phyloP scores from a whole-genome alignment of 2,888 invertebrate genomes.

The Hymenopus coronatus region DNA sequence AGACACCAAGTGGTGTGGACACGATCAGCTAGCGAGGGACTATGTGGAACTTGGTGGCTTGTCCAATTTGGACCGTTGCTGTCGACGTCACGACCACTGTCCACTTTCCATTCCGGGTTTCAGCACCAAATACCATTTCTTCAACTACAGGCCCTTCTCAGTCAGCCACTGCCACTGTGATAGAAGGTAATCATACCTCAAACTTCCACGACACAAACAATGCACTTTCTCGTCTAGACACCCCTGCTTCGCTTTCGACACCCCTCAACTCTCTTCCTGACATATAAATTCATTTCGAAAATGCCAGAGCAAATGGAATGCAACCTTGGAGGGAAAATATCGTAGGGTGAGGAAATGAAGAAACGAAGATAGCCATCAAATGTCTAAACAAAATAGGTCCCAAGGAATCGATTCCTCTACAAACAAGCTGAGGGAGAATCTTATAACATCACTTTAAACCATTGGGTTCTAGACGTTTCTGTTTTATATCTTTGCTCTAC shows the following conservation, averaged over 20 bases:
- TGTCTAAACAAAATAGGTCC: not conserved
- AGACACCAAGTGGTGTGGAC: conserved; percentile 75
- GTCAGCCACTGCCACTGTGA: conserved; percentile 76
- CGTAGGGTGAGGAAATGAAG: not conserved
- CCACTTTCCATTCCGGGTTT: conserved; percentile 61
- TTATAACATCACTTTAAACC: not conserved
- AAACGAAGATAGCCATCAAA: not conserved
- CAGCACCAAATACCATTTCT: conserved; percentile 58
- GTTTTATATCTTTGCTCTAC: no score
- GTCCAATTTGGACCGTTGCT: conserved; percentile 64
- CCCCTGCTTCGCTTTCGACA: not conserved
- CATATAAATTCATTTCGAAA: not conserved
- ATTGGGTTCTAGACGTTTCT: not conserved
- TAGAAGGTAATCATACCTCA: conserved; percentile 56
- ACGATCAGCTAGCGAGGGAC: conserved; percentile 54
- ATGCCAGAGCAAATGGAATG: not conserved
- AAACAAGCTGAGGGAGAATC: not conserved
- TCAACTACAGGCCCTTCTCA: conserved; percentile 70
- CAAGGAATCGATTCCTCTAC: not conserved
- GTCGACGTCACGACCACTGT: conserved; percentile 72
- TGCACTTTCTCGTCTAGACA: not conserved
- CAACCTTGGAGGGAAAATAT: not conserved
- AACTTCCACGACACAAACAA: not conserved
- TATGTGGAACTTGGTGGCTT: conserved; percentile 62
- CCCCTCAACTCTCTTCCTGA: not conserved